Evolutionary conservation across 2,888 invertebrate species (phyloP).

Genomic region (Cyclophora punctaria): DNA sequence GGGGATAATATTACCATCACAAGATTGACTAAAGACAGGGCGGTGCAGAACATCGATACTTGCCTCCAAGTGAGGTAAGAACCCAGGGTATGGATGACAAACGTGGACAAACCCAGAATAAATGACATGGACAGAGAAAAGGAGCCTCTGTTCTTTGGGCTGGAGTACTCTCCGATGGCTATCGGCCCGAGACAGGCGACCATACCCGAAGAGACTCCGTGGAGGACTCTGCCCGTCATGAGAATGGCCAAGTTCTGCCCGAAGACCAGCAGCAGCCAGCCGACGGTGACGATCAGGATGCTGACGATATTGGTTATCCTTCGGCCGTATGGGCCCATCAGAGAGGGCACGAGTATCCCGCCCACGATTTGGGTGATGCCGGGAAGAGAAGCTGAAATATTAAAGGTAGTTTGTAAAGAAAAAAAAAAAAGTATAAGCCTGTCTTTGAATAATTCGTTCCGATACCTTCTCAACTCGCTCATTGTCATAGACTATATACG

Average conservation of each 20-base stretch:
- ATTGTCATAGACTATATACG: no score
- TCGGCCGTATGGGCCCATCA: constrained; percentile 72
- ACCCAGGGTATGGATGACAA: constrained; percentile 75
- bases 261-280: constrained; percentile 61
- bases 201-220: constrained; percentile 64
- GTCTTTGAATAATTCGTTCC: no score
- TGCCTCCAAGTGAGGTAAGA: constrained; percentile 69
- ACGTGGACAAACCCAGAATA: constrained; percentile 72
- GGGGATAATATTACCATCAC: constrained; percentile 50
- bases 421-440: no score
- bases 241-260: constrained; percentile 42
- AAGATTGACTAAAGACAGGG: constrained; percentile 46
- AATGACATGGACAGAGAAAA: constrained; percentile 72
- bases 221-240: constrained; percentile 38
- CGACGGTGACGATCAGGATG: constrained; percentile 54
- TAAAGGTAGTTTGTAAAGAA: background rate
- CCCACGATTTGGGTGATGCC: constrained; percentile 36
- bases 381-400: constrained; percentile 38
- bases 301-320: constrained; percentile 57
- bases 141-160: constrained; percentile 74
- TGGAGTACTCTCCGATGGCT: constrained; percentile 68
- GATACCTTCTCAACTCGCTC: no score
- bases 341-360: constrained; percentile 32
- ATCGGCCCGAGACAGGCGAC: constrained; percentile 55
- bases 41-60: constrained; percentile 57